Percentiles rank a stretch among this genome's conserved stretches.
These are phyloP conservation scores for Sesamia nonagrioides DNA, from an alignment of 1,140 invertebrate genomes.

Conservation along the genomic window DNA sequence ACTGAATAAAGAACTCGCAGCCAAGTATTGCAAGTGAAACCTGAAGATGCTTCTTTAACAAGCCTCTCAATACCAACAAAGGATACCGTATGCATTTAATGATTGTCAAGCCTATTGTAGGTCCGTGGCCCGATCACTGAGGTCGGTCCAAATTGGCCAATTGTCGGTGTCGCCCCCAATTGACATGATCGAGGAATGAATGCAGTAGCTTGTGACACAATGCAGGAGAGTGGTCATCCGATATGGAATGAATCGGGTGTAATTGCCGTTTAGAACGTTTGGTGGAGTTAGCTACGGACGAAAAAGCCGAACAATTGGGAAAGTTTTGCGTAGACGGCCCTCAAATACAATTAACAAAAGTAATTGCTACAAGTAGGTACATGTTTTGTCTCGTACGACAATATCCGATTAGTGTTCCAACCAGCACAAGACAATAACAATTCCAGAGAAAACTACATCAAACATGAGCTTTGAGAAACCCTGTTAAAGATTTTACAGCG, in stretches of 20 bases:
- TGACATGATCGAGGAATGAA: constrained; percentile 59
- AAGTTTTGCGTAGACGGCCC: constrained; percentile 11
- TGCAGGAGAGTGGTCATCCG: constrained; percentile 28
- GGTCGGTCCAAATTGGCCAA: constrained; percentile 68
- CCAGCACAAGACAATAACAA: not conserved
- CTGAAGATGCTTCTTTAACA: not conserved
- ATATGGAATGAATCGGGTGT: not conserved
- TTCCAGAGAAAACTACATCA: constrained; percentile 14
- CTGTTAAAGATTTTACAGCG: constrained; percentile 27
- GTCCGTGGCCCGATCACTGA: constrained; percentile 41
- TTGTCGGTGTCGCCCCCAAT: constrained; percentile 66
- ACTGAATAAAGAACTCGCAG: not conserved
- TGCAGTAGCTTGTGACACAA: constrained; percentile 39
- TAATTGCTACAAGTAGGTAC: not conserved
- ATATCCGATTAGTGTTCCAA: not conserved
- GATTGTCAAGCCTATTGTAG: constrained; percentile 35
- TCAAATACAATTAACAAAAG: not conserved
- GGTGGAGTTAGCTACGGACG: not conserved
- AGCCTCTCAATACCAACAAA: constrained; percentile 5
- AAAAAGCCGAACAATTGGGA: not conserved
- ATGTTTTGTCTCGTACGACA: not conserved
- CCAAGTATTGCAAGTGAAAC: not conserved
- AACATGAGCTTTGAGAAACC: constrained; percentile 1
- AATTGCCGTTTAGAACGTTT: not conserved
- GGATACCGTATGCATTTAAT: constrained; percentile 19